These are phyloP conservation scores for Rhagium mordax DNA, from an alignment of 2,888 invertebrate genomes.

Conservation along the genomic window DNA sequence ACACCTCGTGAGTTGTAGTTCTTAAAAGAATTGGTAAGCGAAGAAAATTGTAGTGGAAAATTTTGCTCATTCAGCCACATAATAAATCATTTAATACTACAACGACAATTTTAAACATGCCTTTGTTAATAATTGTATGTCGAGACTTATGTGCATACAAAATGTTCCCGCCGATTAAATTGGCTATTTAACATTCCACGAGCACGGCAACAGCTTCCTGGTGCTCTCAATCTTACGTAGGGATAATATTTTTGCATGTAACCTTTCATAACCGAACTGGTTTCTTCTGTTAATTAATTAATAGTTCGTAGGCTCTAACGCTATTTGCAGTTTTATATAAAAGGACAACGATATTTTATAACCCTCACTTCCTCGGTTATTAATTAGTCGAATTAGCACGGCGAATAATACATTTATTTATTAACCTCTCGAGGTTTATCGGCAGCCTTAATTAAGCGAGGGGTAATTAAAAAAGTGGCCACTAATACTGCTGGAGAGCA, in stretches of 20 bases:
- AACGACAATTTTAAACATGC: too few relatives aligned
- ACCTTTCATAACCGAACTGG: neutral
- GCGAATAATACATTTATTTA: slow-evolving; percentile 24
- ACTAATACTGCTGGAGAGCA: neutral
- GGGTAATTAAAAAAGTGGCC: neutral
- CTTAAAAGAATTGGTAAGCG: too few relatives aligned
- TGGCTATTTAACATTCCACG: neutral
- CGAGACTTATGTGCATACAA: neutral
- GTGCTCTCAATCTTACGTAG: slow-evolving; percentile 17
- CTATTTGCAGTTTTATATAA: neutral
- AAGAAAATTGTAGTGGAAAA: too few relatives aligned
- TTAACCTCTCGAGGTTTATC: slow-evolving; percentile 10
- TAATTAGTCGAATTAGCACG: slow-evolving; percentile 14
- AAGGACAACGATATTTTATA: slow-evolving; percentile 1
- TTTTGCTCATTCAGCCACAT: too few relatives aligned
- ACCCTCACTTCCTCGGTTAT: slow-evolving; percentile 14
- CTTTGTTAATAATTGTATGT: too few relatives aligned
- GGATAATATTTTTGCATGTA: slow-evolving; percentile 22
- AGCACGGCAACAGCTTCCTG: slow-evolving; percentile 10
- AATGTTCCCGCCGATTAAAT: neutral
- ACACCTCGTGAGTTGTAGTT: too few relatives aligned
- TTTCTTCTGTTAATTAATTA: slow-evolving; percentile 17
- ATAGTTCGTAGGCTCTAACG: neutral
- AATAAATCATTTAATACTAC: too few relatives aligned
- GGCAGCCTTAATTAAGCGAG: neutral